Conservation (phyloP, 2,113 vertebrate genomes). For the Cyprinodon tularosa region DNA sequence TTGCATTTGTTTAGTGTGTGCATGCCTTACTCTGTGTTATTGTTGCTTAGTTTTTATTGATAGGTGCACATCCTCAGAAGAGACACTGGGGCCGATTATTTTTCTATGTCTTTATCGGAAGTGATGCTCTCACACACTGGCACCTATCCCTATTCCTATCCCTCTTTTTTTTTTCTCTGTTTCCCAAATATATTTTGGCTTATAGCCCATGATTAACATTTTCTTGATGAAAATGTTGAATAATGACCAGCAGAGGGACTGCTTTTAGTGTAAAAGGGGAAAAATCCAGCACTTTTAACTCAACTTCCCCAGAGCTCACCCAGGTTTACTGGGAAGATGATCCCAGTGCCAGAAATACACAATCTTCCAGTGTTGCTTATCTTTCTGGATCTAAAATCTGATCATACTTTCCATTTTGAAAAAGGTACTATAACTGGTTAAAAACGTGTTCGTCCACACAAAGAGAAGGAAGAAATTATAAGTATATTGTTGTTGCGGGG, state of each 20-base stretch:
- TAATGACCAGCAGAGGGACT: no score
- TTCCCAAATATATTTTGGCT: background rate
- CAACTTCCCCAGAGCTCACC: no score
- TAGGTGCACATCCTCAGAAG: conserved; percentile 22
- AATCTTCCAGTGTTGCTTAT: background rate
- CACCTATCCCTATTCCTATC: background rate
- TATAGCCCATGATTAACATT: background rate
- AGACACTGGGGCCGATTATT: background rate
- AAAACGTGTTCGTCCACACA: conserved; percentile 9
- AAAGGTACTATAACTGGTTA: conserved; percentile 11
- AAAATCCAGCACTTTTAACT: background rate
- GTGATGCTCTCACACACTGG: background rate
- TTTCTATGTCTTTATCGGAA: background rate
- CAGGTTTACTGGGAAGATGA: no score
- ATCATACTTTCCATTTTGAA: conserved; percentile 27
- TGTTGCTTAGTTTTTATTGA: conserved; percentile 35
- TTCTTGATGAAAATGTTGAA: background rate
- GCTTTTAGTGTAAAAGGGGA: no score
- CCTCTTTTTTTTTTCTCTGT: background rate
- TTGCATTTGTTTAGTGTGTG: conserved; percentile 7
- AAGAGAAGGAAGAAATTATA: conserved; percentile 31
- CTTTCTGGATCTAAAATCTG: background rate
- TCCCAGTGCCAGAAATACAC: no score
- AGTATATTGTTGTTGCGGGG: conserved; percentile 11
- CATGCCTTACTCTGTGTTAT: conserved; percentile 32